phyloP scores from a whole-genome alignment of 1,140 invertebrate species.

The fruit fly (Drosophila melanogaster) region Release_6_plus_ISO1_MT NC_004354.4:10398501-10399000 shows the following conservation, averaged over 20 bases:
- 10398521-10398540: constrained; percentile 22
- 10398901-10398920: constrained; percentile 16
- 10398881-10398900: too few species aligned
- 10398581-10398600: constrained; percentile 51
- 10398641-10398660: constrained; percentile 56
- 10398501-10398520: neutral
- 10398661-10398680: constrained; percentile 2
- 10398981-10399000: constrained; percentile 11
- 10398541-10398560: constrained; percentile 31
- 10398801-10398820: constrained; percentile 1
- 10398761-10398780: neutral
- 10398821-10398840: constrained; percentile 22
- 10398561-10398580: constrained; percentile 26
- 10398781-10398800: constrained; percentile 5
- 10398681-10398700: neutral
- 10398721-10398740: constrained; percentile 49
- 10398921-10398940: constrained; percentile 58
- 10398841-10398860: constrained; percentile 38
- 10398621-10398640: constrained; percentile 36
- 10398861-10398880: constrained; percentile 1
- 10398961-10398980: constrained; percentile 49
- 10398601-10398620: constrained; percentile 49
- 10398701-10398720: too few species aligned
- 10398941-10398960: constrained; percentile 75
- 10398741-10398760: constrained; percentile 10